Evolutionary conservation across 2,888 invertebrate species (phyloP).

Genomic region (Lasioglossum figueresi): DNA sequence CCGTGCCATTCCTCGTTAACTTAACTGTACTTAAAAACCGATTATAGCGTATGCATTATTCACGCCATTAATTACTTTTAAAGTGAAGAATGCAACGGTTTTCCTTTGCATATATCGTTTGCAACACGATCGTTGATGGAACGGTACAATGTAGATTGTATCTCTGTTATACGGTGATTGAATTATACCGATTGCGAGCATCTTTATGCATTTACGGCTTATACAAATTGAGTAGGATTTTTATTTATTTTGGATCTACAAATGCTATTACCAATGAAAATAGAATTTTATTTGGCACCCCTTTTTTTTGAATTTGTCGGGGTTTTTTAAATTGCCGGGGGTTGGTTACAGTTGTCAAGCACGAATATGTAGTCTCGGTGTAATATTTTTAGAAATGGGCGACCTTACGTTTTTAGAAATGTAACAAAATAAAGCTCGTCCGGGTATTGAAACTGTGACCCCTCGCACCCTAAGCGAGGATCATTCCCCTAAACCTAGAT

Average conservation of each 20-base stretch:
- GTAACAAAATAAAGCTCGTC: too few species aligned
- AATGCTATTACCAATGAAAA: too few species aligned
- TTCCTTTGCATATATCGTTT: not conserved
- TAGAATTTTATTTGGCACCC: too few species aligned
- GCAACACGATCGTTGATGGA: not conserved
- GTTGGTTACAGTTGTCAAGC: not conserved
- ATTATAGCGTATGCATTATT: not conserved
- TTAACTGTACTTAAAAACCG: not conserved
- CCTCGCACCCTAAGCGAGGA: constrained; percentile 90
- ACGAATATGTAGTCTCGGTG: not conserved
- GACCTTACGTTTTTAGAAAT: not conserved
- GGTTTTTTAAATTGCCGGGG: too few species aligned
- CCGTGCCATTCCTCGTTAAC: constrained; percentile 14
- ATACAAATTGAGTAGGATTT: too few species aligned
- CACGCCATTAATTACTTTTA: too few species aligned
- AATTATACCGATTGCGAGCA: too few species aligned
- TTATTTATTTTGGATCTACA: too few species aligned
- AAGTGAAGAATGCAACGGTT: not conserved
- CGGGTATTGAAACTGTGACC: constrained; percentile 91
- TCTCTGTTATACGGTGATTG: too few species aligned
- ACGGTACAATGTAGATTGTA: not conserved
- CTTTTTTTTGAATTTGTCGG: too few species aligned
- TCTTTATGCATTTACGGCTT: too few species aligned
- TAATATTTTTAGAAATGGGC: not conserved
- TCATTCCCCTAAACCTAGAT: constrained; percentile 89